Evolutionary conservation across 2,797 vertebrate species (phyloP).

Genomic region (Characodon lateralis): DNA sequence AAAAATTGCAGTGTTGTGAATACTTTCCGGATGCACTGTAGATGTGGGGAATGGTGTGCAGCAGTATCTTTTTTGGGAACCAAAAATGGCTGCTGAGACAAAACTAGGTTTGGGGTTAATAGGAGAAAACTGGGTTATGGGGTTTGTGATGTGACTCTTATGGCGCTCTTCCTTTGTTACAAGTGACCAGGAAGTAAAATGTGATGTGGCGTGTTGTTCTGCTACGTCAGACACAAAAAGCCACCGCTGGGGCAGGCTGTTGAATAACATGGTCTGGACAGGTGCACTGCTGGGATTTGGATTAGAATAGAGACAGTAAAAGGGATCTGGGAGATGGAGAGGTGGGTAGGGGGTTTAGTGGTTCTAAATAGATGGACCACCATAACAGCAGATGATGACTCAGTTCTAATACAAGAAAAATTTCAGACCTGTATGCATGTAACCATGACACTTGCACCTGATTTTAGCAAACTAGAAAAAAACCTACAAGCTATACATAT

Average conservation of each 20-base stretch:
- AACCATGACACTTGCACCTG: background rate
- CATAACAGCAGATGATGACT: conserved; percentile 4
- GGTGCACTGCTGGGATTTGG: conserved; percentile 59
- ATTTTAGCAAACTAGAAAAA: background rate
- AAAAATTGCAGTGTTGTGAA: too few species aligned
- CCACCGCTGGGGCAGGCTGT: conserved; percentile 40
- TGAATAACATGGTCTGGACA: conserved; percentile 15
- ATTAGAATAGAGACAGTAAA: conserved; percentile 60
- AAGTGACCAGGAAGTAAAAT: conserved; percentile 34
- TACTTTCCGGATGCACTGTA: too few species aligned
- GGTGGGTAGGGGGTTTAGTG: conserved; percentile 16
- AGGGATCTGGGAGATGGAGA: background rate
- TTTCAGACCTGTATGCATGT: background rate
- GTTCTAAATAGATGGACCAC: conserved; percentile 5
- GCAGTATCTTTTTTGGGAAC: background rate
- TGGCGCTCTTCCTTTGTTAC: conserved; percentile 35
- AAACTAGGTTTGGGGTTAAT: conserved; percentile 43
- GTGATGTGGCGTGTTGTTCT: conserved; percentile 13
- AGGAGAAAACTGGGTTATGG: conserved; percentile 59
- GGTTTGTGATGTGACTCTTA: conserved; percentile 42
- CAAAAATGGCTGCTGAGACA: conserved; percentile 14
- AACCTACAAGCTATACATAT: background rate
- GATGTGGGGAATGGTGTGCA: conserved; percentile 11
- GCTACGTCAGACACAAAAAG: conserved; percentile 55
- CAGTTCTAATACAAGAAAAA: background rate